Percentiles rank a stretch among this genome's conserved stretches.
phyloP scores from a whole-genome alignment of 2,888 invertebrate species.

The Watsonalla binaria region DNA sequence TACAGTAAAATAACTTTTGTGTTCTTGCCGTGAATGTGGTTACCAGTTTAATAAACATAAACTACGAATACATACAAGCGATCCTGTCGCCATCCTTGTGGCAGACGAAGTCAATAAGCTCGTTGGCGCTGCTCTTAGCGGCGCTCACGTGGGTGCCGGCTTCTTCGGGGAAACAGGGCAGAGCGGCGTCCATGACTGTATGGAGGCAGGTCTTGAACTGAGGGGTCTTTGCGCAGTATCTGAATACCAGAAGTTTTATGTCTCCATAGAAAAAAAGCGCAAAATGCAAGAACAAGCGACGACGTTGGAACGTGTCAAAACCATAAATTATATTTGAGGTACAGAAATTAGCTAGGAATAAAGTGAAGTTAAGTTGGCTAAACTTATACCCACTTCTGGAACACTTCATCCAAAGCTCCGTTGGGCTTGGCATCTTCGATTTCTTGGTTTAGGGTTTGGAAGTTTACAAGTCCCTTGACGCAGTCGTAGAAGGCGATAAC shows the following conservation, averaged over 20 bases:
- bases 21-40: too few species aligned
- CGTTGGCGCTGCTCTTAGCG: conserved; percentile 81
- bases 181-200: conserved; percentile 72
- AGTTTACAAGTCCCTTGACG: conserved; percentile 79
- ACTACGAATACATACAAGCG: conserved; percentile 74
- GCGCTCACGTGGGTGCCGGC: conserved; percentile 77
- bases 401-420: conserved; percentile 85
- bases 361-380: background rate
- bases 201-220: conserved; percentile 80
- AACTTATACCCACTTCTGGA: conserved; percentile 75
- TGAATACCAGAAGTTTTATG: too few species aligned
- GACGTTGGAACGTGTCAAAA: too few species aligned
- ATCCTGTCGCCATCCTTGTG: conserved; percentile 91
- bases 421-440: conserved; percentile 84
- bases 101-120: conserved; percentile 86
- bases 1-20: too few species aligned
- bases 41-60: background rate
- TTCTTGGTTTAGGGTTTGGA: conserved; percentile 79
- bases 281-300: too few species aligned
- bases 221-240: conserved; percentile 83
- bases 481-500: conserved; percentile 75
- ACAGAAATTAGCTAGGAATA: background rate
- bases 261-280: too few species aligned
- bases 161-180: conserved; percentile 80
- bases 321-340: too few species aligned